Evolutionary conservation across 2,888 invertebrate genomes (phyloP).

Genomic region (Agonopterix heracliana): DNA sequence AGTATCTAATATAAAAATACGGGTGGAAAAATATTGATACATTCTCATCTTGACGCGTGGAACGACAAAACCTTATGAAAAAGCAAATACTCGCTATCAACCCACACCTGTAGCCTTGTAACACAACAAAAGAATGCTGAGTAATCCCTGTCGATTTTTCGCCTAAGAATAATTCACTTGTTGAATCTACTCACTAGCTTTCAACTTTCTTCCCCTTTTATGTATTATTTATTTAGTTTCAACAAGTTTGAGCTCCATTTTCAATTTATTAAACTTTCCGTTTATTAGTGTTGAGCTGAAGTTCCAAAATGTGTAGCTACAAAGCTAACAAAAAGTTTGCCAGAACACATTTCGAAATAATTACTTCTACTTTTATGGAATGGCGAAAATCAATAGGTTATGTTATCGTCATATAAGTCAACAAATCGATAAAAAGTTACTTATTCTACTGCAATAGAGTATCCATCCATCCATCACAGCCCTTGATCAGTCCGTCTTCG

Average conservation of each 20-base stretch:
- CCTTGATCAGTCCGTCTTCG: too few relatives aligned
- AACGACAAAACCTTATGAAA: slow-evolving; percentile 33
- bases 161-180: slow-evolving; percentile 67
- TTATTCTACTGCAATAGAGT: too few relatives aligned
- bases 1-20: too few relatives aligned
- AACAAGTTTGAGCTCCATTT: slow-evolving; percentile 26
- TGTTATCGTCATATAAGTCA: too few relatives aligned
- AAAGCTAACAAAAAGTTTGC: not conserved
- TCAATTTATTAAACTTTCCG: not conserved
- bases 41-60: too few relatives aligned
- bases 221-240: slow-evolving; percentile 44
- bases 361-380: too few relatives aligned
- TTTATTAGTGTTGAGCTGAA: not conserved
- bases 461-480: too few relatives aligned
- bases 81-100: slow-evolving; percentile 40
- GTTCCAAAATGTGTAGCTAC: too few relatives aligned
- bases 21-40: too few relatives aligned
- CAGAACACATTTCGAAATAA: too few relatives aligned
- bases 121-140: slow-evolving; percentile 57
- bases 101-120: slow-evolving; percentile 53
- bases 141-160: slow-evolving; percentile 61
- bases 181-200: slow-evolving; percentile 50
- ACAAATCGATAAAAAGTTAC: too few relatives aligned
- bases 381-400: too few relatives aligned
- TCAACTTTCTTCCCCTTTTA: slow-evolving; percentile 40